Percentiles rank a stretch among this genome's conserved stretches.
Conservation (phyloP, 2,797 vertebrate species). For the Acanthurus tractus region DNA sequence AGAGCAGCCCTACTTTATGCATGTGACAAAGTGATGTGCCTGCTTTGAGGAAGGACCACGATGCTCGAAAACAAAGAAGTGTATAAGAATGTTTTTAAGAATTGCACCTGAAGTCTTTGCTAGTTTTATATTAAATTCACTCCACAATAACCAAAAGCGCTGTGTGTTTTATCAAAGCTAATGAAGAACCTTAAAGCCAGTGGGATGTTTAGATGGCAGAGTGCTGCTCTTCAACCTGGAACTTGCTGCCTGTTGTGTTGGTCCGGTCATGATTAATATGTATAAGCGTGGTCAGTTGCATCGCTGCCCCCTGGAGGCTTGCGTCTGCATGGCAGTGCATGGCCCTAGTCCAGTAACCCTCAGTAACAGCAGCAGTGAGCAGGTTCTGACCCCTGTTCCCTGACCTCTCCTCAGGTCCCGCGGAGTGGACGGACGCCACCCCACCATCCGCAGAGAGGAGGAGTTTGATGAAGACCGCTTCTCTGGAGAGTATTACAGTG, state of each 20-base stretch:
- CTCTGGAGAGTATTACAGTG: constrained; percentile 93
- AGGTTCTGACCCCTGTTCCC: constrained; percentile 28
- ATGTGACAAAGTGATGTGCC: constrained; percentile 70
- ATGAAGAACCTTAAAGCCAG: constrained; percentile 14
- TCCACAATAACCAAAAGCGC: not conserved
- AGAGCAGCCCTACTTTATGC: constrained; percentile 69
- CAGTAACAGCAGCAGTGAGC: not conserved
- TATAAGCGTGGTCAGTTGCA: constrained; percentile 45
- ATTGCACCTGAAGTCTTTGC: not conserved
- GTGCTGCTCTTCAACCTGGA: constrained; percentile 22
- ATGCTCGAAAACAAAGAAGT: constrained; percentile 34
- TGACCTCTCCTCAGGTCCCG: constrained; percentile 86
- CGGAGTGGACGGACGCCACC: constrained; percentile 88
- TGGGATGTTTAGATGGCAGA: constrained; percentile 25
- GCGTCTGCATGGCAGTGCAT: constrained; percentile 84
- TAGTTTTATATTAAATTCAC: constrained; percentile 13
- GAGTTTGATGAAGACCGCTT: constrained; percentile 89
- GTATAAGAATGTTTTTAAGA: constrained; percentile 34
- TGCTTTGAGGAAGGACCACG: constrained; percentile 62
- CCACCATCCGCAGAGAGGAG: constrained; percentile 94
- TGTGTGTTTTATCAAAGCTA: constrained; percentile 12
- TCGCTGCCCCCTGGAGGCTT: constrained; percentile 73
- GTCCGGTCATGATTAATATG: constrained; percentile 39
- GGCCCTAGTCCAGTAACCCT: constrained; percentile 46
- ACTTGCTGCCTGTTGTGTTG: constrained; percentile 53